phyloP scores from a whole-genome alignment of 2,888 invertebrate species.

The Drosophila subquinaria region DNA sequence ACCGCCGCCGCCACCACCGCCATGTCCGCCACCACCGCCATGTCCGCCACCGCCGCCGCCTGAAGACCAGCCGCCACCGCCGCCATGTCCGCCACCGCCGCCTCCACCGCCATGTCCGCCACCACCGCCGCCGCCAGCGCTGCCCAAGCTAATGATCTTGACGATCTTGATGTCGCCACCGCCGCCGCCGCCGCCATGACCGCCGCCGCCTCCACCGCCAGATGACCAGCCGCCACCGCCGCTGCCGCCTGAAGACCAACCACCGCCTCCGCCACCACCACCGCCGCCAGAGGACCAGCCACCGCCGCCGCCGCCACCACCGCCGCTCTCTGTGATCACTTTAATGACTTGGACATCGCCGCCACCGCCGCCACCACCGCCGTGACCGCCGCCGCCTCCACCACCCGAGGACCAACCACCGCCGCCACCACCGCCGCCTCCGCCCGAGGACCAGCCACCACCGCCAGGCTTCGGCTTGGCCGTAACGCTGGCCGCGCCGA shows the following conservation, averaged over 20 bases:
- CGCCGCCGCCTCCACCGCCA: slow-evolving; percentile 29
- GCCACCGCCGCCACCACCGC: slow-evolving; percentile 67
- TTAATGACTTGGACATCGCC: slow-evolving; percentile 62
- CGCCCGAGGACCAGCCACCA: slow-evolving; percentile 72
- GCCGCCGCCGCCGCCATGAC: slow-evolving; percentile 43
- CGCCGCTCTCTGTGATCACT: slow-evolving; percentile 64
- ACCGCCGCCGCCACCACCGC: slow-evolving; percentile 60
- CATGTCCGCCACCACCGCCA: slow-evolving; percentile 27
- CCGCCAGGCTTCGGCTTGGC: slow-evolving; percentile 83
- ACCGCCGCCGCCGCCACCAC: slow-evolving; percentile 66
- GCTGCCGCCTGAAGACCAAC: slow-evolving; percentile 58
- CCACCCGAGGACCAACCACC: slow-evolving; percentile 71
- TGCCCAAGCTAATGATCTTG: slow-evolving; percentile 47
- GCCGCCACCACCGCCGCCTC: slow-evolving; percentile 60
- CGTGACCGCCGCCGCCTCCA: slow-evolving; percentile 67
- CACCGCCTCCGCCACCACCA: slow-evolving; percentile 62
- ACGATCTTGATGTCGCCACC: slow-evolving; percentile 44
- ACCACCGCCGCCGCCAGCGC: slow-evolving; percentile 21
- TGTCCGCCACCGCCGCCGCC: slow-evolving; percentile 49
- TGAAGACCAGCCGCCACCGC: slow-evolving; percentile 41
- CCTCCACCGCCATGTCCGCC: slow-evolving; percentile 17
- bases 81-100: slow-evolving; percentile 43
- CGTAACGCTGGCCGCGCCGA: slow-evolving; percentile 82
- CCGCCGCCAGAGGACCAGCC: slow-evolving; percentile 55
- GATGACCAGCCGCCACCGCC: slow-evolving; percentile 54